These are phyloP conservation scores for Carassius carassius DNA, from an alignment of 2,113 vertebrate species.

Conservation along the genomic window DNA sequence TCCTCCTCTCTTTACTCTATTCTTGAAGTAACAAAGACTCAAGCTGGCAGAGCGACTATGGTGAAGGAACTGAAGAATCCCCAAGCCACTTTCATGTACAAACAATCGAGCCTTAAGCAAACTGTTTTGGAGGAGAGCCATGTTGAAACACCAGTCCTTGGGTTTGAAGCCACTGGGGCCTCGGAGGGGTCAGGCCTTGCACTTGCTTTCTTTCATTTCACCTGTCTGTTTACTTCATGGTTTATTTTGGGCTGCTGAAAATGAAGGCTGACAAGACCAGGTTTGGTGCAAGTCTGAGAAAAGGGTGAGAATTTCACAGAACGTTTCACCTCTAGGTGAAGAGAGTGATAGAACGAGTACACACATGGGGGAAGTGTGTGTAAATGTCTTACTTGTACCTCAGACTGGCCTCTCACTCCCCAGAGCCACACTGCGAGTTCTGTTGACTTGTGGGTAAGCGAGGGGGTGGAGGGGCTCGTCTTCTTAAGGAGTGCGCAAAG, in stretches of 20 bases:
- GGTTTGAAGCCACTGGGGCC: constrained; percentile 72
- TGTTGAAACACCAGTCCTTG: constrained; percentile 82
- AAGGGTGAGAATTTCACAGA: constrained; percentile 33
- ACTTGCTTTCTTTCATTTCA: constrained; percentile 54
- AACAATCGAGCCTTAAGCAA: constrained; percentile 92
- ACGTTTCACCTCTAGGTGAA: constrained; percentile 39
- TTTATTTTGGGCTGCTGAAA: constrained; percentile 67
- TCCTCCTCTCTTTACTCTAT: constrained; percentile 39
- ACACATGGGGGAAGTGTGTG: constrained; percentile 17
- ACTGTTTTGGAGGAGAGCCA: constrained; percentile 92
- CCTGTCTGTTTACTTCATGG: constrained; percentile 57
- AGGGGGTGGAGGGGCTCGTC: constrained; percentile 24
- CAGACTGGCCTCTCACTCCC: constrained; percentile 16
- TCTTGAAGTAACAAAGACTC: constrained; percentile 36
- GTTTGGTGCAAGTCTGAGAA: constrained; percentile 40
- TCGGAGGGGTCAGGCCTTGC: constrained; percentile 68
- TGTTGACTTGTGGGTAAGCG: constrained; percentile 28
- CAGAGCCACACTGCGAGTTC: constrained; percentile 42
- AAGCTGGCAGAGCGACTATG: constrained; percentile 43
- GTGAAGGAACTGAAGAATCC: constrained; percentile 56
- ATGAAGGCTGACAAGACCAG: constrained; percentile 54
- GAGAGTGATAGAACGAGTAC: background rate
- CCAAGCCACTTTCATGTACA: constrained; percentile 78
- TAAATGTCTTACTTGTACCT: constrained; percentile 39
- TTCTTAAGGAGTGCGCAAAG: constrained; percentile 58